These are phyloP conservation scores for Rhingia rostrata DNA, from an alignment of 2,888 invertebrate genomes.

Conservation along the genomic window DNA sequence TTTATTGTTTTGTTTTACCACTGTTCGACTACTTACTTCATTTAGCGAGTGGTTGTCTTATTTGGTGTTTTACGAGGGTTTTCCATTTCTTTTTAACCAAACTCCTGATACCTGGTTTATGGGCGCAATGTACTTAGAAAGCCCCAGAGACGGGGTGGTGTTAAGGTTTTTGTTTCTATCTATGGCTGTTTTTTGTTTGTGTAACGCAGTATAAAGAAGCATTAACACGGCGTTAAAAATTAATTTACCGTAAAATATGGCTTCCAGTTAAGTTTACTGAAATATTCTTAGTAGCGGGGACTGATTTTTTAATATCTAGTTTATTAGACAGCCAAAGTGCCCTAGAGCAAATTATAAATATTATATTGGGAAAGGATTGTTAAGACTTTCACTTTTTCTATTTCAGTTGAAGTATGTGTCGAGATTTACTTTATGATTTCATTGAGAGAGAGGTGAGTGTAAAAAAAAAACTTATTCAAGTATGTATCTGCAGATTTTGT, in stretches of 20 bases:
- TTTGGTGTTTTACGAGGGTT: constrained; percentile 3
- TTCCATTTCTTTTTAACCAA: constrained; percentile 27
- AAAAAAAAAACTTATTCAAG: no score
- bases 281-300: no score
- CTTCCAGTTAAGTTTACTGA: background rate
- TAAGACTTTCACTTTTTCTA: no score
- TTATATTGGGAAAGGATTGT: no score
- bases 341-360: no score
- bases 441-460: no score
- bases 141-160: constrained; percentile 11
- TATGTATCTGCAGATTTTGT: no score
- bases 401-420: no score
- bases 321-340: no score
- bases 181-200: constrained; percentile 14
- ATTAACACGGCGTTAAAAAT: constrained; percentile 62
- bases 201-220: constrained; percentile 23
- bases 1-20: constrained; percentile 68
- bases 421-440: no score
- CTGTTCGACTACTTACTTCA: constrained; percentile 66
- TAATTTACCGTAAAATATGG: constrained; percentile 62
- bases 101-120: constrained; percentile 54
- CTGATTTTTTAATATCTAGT: no score
- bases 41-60: constrained; percentile 48
- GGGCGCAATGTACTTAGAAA: constrained; percentile 35
- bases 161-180: constrained; percentile 29